These are phyloP conservation scores for Sturmia bella DNA, from an alignment of 2,888 invertebrate genomes.

Conservation along the genomic window DNA sequence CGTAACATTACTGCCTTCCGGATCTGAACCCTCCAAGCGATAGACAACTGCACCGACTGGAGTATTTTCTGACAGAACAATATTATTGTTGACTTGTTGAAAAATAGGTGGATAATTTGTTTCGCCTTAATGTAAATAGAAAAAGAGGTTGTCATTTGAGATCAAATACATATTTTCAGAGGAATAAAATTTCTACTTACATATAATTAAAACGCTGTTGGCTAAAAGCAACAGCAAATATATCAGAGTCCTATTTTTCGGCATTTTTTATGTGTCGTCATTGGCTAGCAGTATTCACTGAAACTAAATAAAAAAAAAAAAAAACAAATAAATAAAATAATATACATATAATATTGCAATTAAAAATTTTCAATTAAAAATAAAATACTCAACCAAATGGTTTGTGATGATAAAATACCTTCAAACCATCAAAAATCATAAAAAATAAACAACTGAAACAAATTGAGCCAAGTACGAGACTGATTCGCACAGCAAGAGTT, in stretches of 20 bases:
- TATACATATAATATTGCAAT: no score
- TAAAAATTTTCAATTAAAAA: no score
- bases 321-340: neutral
- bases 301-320: conserved; percentile 41
- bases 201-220: conserved; percentile 61
- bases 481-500: no score
- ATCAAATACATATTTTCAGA: no score
- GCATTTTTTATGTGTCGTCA: conserved; percentile 66
- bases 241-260: conserved; percentile 67
- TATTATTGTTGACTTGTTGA: conserved; percentile 89
- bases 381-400: no score
- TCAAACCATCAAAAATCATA: no score
- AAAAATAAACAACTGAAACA: no score
- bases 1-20: conserved; percentile 88
- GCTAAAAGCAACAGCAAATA: conserved; percentile 66
- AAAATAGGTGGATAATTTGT: conserved; percentile 88
- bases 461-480: no score
- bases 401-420: no score
- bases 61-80: conserved; percentile 89
- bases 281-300: conserved; percentile 54
- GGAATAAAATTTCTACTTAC: conserved; percentile 34
- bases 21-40: conserved; percentile 90
- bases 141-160: neutral
- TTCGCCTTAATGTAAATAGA: conserved; percentile 74
- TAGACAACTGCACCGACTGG: conserved; percentile 90